phyloP scores from a whole-genome alignment of 2,113 vertebrate species.

The Morone chrysops region DNA sequence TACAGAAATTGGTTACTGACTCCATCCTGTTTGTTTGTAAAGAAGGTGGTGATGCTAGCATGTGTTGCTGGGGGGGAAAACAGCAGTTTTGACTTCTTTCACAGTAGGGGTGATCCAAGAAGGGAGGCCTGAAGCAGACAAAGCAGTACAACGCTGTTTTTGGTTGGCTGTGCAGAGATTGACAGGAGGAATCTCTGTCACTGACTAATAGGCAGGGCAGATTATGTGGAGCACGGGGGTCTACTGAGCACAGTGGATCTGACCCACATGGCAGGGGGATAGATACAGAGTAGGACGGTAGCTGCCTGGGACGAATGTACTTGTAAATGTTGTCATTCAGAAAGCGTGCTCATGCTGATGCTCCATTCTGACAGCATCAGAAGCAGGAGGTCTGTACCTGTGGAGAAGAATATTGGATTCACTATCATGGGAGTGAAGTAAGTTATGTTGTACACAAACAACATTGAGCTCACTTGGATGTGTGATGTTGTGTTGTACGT shows the following conservation, averaged over 20 bases:
- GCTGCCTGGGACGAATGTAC: conserved; percentile 39
- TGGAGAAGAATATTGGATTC: conserved; percentile 60
- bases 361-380: conserved; percentile 53
- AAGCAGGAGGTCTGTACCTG: conserved; percentile 44
- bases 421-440: conserved; percentile 77
- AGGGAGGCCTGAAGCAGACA: conserved; percentile 27
- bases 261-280: conserved; percentile 61
- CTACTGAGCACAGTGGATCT: conserved; percentile 45
- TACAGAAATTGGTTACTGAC: neutral
- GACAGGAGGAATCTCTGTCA: conserved; percentile 66
- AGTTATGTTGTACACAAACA: conserved; percentile 60
- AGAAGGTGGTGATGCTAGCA: neutral
- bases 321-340: conserved; percentile 60
- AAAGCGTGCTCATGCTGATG: conserved; percentile 45
- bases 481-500: conserved; percentile 2
- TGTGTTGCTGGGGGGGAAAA: neutral
- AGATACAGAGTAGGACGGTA: conserved; percentile 42
- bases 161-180: conserved; percentile 59
- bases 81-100: conserved; percentile 6
- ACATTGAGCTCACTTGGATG: conserved; percentile 22
- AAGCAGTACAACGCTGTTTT: conserved; percentile 43
- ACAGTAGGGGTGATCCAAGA: neutral
- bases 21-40: conserved; percentile 38
- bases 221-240: conserved; percentile 66
- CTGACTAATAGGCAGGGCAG: conserved; percentile 66